Conservation (phyloP, 2,113 vertebrate genomes). For the Oryzias woworae region DNA sequence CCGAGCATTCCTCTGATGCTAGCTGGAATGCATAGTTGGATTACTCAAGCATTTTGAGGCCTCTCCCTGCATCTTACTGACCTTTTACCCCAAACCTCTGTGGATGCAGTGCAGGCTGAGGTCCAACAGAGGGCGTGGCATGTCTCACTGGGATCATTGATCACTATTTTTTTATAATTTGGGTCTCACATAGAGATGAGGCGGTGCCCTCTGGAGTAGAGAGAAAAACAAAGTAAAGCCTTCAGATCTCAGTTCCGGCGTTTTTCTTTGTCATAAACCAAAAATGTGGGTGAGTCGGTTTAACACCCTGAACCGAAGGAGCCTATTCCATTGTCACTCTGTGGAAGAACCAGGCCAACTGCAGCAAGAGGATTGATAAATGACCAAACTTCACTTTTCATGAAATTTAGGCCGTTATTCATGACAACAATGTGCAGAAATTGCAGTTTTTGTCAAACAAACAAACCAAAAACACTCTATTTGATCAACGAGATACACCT, state of each 20-base stretch:
- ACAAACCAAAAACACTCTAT: not conserved
- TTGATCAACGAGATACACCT: not conserved
- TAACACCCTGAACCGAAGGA: constrained; percentile 75
- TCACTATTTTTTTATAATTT: constrained; percentile 25
- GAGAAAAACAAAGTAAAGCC: constrained; percentile 9
- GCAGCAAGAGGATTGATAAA: constrained; percentile 8
- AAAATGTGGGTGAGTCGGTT: constrained; percentile 81
- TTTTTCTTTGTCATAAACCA: constrained; percentile 73
- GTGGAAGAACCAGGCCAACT: constrained; percentile 37
- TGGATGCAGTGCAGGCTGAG: constrained; percentile 13
- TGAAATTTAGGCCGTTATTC: not conserved
- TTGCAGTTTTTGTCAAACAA: not conserved
- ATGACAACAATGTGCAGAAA: not conserved
- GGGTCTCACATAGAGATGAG: constrained; percentile 55
- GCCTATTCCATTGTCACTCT: constrained; percentile 61
- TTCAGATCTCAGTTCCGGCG: constrained; percentile 64
- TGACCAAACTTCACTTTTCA: not conserved
- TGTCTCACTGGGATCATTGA: constrained; percentile 39
- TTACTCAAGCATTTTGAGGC: constrained; percentile 54
- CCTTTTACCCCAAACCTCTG: constrained; percentile 29
- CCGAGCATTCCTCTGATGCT: constrained; percentile 50
- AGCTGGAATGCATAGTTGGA: constrained; percentile 56
- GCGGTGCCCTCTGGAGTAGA: constrained; percentile 43
- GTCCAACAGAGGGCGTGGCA: constrained; percentile 39
- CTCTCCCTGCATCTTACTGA: constrained; percentile 43